phyloP scores from a whole-genome alignment of 2,888 invertebrate species.

The Dolichomitus sp. region DNA sequence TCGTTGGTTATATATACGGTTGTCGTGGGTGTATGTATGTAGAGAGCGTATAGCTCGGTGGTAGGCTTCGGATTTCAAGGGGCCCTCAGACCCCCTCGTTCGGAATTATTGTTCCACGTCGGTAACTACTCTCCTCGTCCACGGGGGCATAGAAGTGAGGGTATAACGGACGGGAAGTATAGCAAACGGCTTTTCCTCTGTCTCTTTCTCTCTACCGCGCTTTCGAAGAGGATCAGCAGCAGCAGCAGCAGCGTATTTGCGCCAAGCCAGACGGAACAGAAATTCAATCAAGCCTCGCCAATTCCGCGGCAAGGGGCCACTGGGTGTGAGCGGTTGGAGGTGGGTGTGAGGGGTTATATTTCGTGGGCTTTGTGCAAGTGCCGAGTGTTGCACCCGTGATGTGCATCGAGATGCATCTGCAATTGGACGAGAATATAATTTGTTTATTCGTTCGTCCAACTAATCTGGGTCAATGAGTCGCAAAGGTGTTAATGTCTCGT shows the following conservation, averaged over 20 bases:
- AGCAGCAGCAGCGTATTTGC: constrained; percentile 68
- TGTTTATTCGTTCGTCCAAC: constrained; percentile 36
- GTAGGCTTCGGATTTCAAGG: constrained; percentile 55
- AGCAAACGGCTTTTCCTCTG: constrained; percentile 49
- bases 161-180: constrained; percentile 46
- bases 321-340: background rate
- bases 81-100: constrained; percentile 23
- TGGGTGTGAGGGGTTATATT: constrained; percentile 10
- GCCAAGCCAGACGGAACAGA: constrained; percentile 64
- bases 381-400: constrained; percentile 26
- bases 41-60: background rate
- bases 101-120: constrained; percentile 63
- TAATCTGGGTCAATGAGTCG: constrained; percentile 13
- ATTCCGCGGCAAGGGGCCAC: constrained; percentile 49
- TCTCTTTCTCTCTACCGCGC: constrained; percentile 44
- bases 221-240: constrained; percentile 47
- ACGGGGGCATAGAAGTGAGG: constrained; percentile 28
- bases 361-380: constrained; percentile 62
- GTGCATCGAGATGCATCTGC: constrained; percentile 35
- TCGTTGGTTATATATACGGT: background rate
- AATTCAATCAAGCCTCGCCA: constrained; percentile 67
- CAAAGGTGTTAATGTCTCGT: constrained; percentile 33
- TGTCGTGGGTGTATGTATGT: background rate
- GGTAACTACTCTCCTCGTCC: constrained; percentile 34
- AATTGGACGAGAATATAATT: constrained; percentile 54